Base-by-base conservation (phyloP, 2,888 invertebrate species). In the Tenthredo amoena region DNA sequence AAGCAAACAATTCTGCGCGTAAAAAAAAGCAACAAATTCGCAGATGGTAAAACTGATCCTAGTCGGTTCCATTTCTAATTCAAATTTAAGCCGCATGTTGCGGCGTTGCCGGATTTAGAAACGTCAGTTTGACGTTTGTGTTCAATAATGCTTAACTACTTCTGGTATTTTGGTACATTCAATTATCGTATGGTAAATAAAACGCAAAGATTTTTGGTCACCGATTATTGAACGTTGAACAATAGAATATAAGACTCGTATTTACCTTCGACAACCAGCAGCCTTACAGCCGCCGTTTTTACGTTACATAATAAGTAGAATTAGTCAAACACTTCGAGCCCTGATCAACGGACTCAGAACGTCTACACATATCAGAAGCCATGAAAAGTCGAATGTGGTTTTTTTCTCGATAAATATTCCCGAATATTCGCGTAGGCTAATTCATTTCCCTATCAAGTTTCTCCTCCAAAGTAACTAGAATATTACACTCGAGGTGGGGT, bases 291-390 rank as follows among this genome's bases (percentile, higher is more conserved):
- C 31, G 34, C 77, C 77, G 77, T 77, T 50, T 77, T 77, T 34
- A 77, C 55, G 77, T 77, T 77, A 50, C 77, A 77, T 74, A 74
- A 74, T 43, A 26, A 43, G 40, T 43, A 74, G 43, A 74, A 74
- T 15, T 18, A 9, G 40, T n/a, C 31, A 10, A 77, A 55, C 68
- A 34, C 68, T 68, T 26, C 68, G 68, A 34, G 0, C 10, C 18
- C 7, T 68, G 55, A 55, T n/a, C 5, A 18, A 34, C 68, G 68
- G 12, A 68, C 34, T 31, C 0, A 4, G n/a, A 12, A 9, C 9
- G n/a, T 72, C 7, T 12, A n/a, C 71, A 72, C 71, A 40, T 72
- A n/a, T 72, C 18, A 72, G n/a, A n/a, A 72, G 71, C 37, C 71
- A 34, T 72, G 71, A 72, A 72, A 10, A 72, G 18, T 40, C 40